Evolutionary conservation across 2,888 invertebrate species (phyloP).

Genomic region (Mythimna albipuncta): DNA sequence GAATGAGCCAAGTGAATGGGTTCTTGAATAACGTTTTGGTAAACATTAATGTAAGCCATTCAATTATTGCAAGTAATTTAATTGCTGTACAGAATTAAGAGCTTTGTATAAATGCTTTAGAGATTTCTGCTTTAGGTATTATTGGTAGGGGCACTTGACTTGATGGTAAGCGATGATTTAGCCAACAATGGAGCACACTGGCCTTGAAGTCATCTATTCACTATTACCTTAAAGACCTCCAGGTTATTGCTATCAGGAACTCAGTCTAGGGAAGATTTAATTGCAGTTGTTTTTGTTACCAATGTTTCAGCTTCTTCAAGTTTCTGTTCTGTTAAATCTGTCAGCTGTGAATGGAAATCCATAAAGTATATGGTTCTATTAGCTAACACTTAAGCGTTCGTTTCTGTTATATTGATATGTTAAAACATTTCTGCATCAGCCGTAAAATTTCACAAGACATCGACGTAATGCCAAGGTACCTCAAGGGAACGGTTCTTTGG

Average conservation of each 20-base stretch:
- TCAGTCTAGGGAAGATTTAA: no score
- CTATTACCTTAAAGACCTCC: no score
- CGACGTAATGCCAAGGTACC: constrained; percentile 43
- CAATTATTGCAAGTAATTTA: neutral
- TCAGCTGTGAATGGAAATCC: constrained; percentile 2
- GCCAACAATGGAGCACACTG: no score
- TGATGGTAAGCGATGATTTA: no score
- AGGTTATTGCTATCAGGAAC: no score
- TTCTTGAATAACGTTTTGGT: neutral
- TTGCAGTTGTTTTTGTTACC: no score
- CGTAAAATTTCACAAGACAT: constrained; percentile 55
- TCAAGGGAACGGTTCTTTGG: constrained; percentile 46
- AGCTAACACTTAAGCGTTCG: constrained; percentile 17
- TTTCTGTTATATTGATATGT: constrained; percentile 36
- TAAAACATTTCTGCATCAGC: constrained; percentile 43
- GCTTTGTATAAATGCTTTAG: no score
- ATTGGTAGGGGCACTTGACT: no score
- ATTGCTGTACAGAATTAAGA: neutral
- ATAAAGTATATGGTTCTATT: constrained; percentile 16
- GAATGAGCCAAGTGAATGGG: neutral
- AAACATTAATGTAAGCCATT: neutral
- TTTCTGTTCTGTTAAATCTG: neutral
- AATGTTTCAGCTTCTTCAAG: neutral
- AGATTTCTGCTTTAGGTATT: no score
- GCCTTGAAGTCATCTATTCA: no score